These are phyloP conservation scores for Blera fallax DNA, from an alignment of 2,888 invertebrate species.

Conservation along the genomic window DNA sequence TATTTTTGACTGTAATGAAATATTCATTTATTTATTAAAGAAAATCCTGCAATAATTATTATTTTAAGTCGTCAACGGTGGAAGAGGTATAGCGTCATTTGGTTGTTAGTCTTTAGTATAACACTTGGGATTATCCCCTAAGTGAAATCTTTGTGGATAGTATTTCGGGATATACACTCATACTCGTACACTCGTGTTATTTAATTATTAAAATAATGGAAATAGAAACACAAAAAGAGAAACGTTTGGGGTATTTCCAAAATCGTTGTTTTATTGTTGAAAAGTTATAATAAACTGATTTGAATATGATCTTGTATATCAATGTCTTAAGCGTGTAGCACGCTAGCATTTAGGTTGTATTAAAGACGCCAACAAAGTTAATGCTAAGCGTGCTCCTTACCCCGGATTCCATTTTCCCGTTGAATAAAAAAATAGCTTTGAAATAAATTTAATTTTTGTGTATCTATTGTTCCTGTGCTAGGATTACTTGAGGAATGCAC, in stretches of 20 bases:
- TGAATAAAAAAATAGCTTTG: no score
- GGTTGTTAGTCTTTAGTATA: neutral
- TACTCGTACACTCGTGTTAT: neutral
- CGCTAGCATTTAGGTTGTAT: no score
- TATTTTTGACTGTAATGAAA: neutral
- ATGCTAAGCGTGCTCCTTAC: no score
- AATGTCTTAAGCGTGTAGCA: no score
- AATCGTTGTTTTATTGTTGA: neutral
- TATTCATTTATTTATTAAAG: slow-evolving; percentile 25
- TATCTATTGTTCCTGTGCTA: no score
- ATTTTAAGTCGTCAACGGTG: neutral
- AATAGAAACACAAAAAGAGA: neutral
- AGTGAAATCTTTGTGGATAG: neutral
- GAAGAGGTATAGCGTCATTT: neutral
- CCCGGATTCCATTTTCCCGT: no score
- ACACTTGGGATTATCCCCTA: neutral
- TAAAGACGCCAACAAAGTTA: no score
- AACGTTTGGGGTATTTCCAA: neutral
- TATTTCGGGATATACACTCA: neutral
- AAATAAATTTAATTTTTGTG: no score
- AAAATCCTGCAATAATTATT: neutral
- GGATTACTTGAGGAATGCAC: no score
- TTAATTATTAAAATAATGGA: neutral
- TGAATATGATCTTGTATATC: neutral
- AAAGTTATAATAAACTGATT: neutral